A percentile compares a stretch with the other conserved stretches of the same genome.
These are phyloP conservation scores for Plecotus auritus DNA, from an alignment of 2,113 vertebrate species.

Conservation along the genomic window DNA sequence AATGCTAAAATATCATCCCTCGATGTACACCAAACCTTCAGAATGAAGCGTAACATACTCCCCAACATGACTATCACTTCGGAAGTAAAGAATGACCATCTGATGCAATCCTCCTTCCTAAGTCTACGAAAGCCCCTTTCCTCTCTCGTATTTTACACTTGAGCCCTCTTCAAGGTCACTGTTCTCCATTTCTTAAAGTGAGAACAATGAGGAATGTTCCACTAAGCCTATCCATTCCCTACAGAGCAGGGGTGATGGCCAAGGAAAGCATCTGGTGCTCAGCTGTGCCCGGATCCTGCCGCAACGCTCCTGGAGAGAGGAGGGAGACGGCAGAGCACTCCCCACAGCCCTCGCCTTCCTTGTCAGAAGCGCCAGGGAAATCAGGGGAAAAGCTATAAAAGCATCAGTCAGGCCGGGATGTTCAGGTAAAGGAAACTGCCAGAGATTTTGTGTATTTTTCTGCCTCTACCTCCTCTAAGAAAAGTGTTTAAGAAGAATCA, in stretches of 20 bases:
- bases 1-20: not conserved
- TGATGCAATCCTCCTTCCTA: not conserved
- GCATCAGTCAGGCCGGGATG: not conserved
- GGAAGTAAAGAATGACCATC: not conserved
- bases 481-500: not conserved
- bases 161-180: not conserved
- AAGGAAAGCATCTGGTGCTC: constrained; percentile 24
- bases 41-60: not conserved
- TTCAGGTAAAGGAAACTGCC: not conserved
- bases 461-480: not conserved
- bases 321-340: not conserved
- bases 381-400: not conserved
- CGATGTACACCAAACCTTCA: not conserved
- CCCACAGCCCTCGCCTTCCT: not conserved
- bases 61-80: not conserved
- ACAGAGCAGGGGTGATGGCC: not conserved
- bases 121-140: not conserved
- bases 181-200: not conserved
- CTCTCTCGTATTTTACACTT: not conserved
- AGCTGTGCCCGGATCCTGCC: not conserved
- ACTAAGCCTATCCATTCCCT: not conserved
- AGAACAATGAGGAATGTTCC: not conserved
- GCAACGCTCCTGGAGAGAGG: not conserved
- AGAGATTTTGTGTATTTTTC: rapidly evolving
- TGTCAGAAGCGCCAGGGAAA: not conserved